Evolutionary conservation across 2,113 vertebrate genomes (phyloP), one percentile per base, ranked within the genome.

Genomic region (Sander lucioperca): DNA sequence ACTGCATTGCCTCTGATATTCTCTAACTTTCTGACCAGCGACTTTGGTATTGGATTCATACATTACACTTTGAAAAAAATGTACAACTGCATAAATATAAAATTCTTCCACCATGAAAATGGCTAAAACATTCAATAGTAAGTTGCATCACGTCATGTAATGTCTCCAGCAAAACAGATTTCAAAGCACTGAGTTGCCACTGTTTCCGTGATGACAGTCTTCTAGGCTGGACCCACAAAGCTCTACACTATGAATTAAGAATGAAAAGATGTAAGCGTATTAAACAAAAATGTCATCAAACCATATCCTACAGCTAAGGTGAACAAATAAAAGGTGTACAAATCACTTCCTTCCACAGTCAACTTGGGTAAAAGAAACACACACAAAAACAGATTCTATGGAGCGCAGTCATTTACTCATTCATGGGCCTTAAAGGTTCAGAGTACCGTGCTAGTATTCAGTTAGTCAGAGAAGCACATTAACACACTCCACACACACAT

Each of bases 21-120:
- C 96, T 97, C 47, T 47, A 79, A 93, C 88, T 59, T 95, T 97
- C 96, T 96, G 96, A 99, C 97, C 97, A 97, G 97, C 96, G 96
- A 98, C 97, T 99, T 99, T 99, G 98, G 98, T 98, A 96, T 99
- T 96, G 85, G 95, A 96, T 99, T 97, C 95, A 96, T 96, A 99
- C 96, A 97, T 97, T 97, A 98, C 95, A 97, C 95, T 96, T 97
- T 96, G 97, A 97, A 98, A 96, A 98, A 98, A 98, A 97, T 97
- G 96, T 99, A 99, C 97, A 99, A 99, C 97, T 99, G 97, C 97
- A 99, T 99, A 99, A 99, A 99, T 99, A 99, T 98, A 99, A 98
- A 99, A 99, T 97, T 99, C 96, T 97, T 98, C 96, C 96, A 99
- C 96, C 97, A 97, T 98, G 97, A 97, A 99, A 97, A 98, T 99